Evolutionary conservation across 2,888 invertebrate species (phyloP).

Genomic region (Sinotaia quadrata): DNA sequence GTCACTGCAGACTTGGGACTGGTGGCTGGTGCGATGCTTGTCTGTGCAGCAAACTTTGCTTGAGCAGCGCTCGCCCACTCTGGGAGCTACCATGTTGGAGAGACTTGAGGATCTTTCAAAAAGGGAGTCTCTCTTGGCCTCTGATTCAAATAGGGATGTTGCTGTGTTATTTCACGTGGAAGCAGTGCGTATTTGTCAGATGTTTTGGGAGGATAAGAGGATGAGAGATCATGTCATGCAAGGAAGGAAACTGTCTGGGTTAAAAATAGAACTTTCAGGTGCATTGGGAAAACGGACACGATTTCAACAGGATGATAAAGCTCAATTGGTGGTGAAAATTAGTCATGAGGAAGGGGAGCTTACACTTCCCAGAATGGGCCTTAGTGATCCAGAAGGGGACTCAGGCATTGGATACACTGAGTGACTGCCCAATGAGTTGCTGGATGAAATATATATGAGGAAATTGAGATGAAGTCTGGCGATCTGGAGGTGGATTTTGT

Average conservation of each 20-base stretch:
- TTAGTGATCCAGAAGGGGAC: no score
- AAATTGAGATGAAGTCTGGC: no score
- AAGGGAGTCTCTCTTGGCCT: constrained; percentile 50
- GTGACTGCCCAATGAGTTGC: no score
- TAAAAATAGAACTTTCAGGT: constrained; percentile 83
- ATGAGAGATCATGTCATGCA: constrained; percentile 80
- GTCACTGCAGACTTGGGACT: constrained; percentile 73
- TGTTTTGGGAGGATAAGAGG: constrained; percentile 82
- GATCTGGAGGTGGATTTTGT: no score
- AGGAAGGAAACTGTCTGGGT: constrained; percentile 78
- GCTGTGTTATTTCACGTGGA: constrained; percentile 75
- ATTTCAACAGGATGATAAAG: no score
- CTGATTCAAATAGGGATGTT: constrained; percentile 53
- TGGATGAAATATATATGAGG: no score
- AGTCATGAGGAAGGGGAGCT: no score
- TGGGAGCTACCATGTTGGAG: constrained; percentile 57
- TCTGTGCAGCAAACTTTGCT: constrained; percentile 83
- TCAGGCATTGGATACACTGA: no score
- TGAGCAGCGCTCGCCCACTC: constrained; percentile 80
- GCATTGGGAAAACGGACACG: no score
- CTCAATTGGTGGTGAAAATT: no score
- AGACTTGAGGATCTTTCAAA: constrained; percentile 53
- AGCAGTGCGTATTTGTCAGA: constrained; percentile 80
- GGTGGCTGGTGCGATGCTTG: constrained; percentile 85
- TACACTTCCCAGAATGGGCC: no score